Evolutionary conservation across 64 coral and sea anemone species (phyloP).

Genomic region (Pachyseris speciosa): DNA sequence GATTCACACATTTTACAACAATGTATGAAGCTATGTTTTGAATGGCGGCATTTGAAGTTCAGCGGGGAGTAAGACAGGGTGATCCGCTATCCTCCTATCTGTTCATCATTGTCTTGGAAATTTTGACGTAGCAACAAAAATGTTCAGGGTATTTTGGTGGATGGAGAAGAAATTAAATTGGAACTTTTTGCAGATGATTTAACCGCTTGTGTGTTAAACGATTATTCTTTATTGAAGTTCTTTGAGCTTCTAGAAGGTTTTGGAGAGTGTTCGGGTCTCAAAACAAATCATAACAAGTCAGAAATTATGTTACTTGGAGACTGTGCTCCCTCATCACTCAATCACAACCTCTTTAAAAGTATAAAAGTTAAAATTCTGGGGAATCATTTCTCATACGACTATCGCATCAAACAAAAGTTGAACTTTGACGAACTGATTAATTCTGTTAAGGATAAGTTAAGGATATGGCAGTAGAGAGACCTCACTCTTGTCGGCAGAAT

Average conservation of each 20-base stretch:
- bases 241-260: neutral
- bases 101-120: too few relatives aligned
- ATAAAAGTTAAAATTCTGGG: conserved; percentile 22
- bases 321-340: neutral
- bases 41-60: neutral
- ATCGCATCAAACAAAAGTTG: neutral
- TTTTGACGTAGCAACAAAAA: neutral
- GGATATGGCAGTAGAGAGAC: conserved; percentile 3
- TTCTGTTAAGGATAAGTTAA: conserved; percentile 30
- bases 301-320: conserved; percentile 22
- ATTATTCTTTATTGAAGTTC: neutral
- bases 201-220: neutral
- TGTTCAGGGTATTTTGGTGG: conserved; percentile 3
- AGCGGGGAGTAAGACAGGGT: neutral
- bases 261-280: conserved; percentile 15
- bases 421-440: conserved; percentile 30
- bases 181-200: conserved; percentile 53
- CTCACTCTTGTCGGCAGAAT: too few relatives aligned
- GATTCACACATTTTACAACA: neutral
- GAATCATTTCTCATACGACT: conserved; percentile 24
- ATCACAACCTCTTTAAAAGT: neutral
- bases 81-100: neutral
- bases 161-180: conserved; percentile 35
- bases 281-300: conserved; percentile 29
- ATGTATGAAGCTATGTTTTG: neutral